Conservation (phyloP, 2,113 vertebrate genomes). For the Actenoides lindsayi region DNA sequence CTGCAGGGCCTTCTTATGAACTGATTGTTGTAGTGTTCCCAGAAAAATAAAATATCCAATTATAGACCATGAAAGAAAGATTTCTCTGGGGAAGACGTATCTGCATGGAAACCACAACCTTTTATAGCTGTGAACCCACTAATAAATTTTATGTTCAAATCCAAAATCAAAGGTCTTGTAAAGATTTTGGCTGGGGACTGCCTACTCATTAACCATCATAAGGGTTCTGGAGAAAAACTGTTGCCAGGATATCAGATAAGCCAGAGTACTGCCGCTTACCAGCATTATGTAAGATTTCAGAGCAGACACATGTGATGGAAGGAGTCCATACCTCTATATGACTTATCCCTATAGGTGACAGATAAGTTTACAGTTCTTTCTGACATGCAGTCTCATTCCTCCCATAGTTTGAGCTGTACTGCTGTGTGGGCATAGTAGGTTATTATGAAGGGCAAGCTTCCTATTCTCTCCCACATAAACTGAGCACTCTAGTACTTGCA, state of each 20-base stretch:
- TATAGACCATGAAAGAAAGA: neutral
- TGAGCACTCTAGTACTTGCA: no score
- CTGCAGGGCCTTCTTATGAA: neutral
- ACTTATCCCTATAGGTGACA: neutral
- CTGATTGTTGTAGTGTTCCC: neutral
- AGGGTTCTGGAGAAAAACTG: neutral
- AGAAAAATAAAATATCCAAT: neutral
- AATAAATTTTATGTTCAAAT: neutral
- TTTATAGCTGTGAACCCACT: neutral
- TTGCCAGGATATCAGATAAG: neutral
- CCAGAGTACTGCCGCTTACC: neutral
- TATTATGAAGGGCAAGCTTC: neutral
- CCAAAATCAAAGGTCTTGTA: neutral
- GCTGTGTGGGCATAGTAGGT: neutral
- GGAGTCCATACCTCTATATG: neutral
- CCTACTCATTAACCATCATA: neutral
- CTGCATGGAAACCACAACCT: neutral
- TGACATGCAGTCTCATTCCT: neutral
- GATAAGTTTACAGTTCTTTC: neutral
- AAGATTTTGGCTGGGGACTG: neutral
- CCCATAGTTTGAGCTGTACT: neutral
- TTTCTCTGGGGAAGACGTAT: neutral
- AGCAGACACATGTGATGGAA: neutral
- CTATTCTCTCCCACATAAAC: neutral
- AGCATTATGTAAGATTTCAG: neutral